Base-by-base conservation (phyloP, 2,888 invertebrate genomes). In the Lepidonotus clava region DNA sequence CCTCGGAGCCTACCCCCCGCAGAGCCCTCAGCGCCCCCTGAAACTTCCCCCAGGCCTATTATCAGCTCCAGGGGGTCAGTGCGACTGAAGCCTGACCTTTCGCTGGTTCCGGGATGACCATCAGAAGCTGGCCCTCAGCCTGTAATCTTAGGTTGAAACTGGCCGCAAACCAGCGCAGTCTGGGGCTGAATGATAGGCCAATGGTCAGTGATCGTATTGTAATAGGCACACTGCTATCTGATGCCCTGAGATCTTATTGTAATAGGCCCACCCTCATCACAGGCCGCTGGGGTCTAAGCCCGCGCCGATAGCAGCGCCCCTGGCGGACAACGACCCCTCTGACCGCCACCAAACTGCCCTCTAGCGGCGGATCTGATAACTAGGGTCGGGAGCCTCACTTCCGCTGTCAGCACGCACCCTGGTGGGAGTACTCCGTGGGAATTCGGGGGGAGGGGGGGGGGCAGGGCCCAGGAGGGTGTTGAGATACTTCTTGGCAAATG, bases 131-230 rank as follows among this genome's bases (percentile, higher is more conserved):
- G 61, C 24, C 61, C 61, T 56, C 11, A 18, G n/a, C 66, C 71
- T 71, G 71, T 71, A 71, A 71, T 71, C 71, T 71, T 34, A 66
- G 71, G 38, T 34, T 21, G 71, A 24, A 38, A 71, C 21, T 18
- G 71, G 36, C 36, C 71, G 71, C 36, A 18, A 34, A 71, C 71
- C 71, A 21, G 71, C 71, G 11, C 38, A 11, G 71, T 11, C 71
- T 36, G 34, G 34, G 71, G 71, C 5, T 21, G 38, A 38, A 71
- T 71, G 71, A 71, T 71, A 71, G 38, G 38, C 36, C 18, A 38
- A 71, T 71, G 71, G 71, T 34, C 71, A 71, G 34, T 36, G 71
- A 71, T 71, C 71, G 34, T 71, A 71, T 71, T 71, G 71, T 71
- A 71, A 71, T 71, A 24, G 32, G 71, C 36, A 4, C 14, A 38